Base-by-base conservation (phyloP, 2,888 invertebrate species). In the Isoperla grammatica region DNA sequence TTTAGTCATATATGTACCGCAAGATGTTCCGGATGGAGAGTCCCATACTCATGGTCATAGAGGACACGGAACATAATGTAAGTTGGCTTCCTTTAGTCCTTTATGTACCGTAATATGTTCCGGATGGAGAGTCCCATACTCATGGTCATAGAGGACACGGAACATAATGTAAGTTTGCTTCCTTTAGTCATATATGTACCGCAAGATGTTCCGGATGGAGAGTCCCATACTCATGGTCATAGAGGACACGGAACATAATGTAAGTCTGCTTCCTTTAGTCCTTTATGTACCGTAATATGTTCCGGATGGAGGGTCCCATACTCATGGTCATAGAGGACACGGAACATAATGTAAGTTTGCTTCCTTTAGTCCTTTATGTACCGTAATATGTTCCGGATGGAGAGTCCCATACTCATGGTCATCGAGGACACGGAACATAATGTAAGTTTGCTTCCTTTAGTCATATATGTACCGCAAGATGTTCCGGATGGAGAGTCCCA, bases 391-490 rank as follows among this genome's bases (percentile, higher is more conserved):
- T 86, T 86, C 70, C 88, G 90, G 75, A 82, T 91, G 68, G 97
- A 98, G 75, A 89, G 89, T 72, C 95, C 97, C 54, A 86, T 97
- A 69, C 81, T 99, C 65, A 84, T 99, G 74, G 89, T 97, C 71
- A 90, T 99, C 74, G 88, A 94, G 78, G 98, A 98, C 78, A 96
- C 96, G 1, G 87, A 90, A 73, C 88, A 90, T 75, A 90, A 94
- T 76, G 95, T 95, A 71, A 85, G 87, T 81, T 50, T 53, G 12
- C 11, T n/a, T n/a, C n/a, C 12, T n/a, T n/a, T n/a, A n/a, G n/a
- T n/a, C n/a, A n/a, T n/a, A n/a, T n/a, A 86, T 99, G 81, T 99
- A 98, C 79, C 84, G 96, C 72, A 95, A 94, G 81, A 94, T 97
- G 92, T 86, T 86, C 70, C 88, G 90, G 75, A 82, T 91, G 68